Conservation (phyloP, 2,113 vertebrate genomes). For the Lepus europaeus region DNA sequence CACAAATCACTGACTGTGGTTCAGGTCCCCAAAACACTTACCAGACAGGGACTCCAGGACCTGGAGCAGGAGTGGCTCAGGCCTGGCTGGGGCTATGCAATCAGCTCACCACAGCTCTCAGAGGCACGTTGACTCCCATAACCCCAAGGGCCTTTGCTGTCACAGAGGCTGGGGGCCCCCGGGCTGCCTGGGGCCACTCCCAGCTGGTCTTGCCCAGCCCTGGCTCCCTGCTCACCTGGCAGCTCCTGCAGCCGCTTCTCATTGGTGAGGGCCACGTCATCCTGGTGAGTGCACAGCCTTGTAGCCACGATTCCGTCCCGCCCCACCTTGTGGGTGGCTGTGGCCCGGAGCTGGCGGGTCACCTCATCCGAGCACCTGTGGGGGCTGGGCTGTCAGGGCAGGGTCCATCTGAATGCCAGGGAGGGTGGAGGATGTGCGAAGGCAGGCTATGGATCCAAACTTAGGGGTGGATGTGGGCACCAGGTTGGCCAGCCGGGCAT, state of each 20-base stretch:
- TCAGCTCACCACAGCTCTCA: neutral
- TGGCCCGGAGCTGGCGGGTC: conserved; percentile 89
- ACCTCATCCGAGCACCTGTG: conserved; percentile 95
- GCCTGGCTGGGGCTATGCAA: neutral
- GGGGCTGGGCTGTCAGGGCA: conserved; percentile 56
- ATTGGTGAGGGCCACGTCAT: conserved; percentile 97
- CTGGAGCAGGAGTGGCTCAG: neutral
- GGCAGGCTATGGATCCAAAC: neutral
- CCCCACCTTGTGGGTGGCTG: conserved; percentile 91
- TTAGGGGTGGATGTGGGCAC: neutral
- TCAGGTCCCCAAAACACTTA: conserved; percentile 40
- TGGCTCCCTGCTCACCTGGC: conserved; percentile 88
- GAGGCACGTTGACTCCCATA: neutral
- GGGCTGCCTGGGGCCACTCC: neutral
- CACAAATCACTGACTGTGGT: neutral
- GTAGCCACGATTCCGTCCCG: conserved; percentile 96
- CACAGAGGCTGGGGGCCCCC: too few relatives aligned
- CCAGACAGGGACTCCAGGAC: neutral
- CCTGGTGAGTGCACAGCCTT: conserved; percentile 96
- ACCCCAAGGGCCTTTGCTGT: neutral
- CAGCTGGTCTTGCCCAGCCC: neutral
- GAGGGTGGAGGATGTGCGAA: neutral
- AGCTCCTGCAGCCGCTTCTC: conserved; percentile 92
- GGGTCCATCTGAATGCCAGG: conserved; percentile 3
- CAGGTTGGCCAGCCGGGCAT: neutral